Conservation (phyloP, 2,113 vertebrate genomes). For the Xyliphius kryptos region DNA sequence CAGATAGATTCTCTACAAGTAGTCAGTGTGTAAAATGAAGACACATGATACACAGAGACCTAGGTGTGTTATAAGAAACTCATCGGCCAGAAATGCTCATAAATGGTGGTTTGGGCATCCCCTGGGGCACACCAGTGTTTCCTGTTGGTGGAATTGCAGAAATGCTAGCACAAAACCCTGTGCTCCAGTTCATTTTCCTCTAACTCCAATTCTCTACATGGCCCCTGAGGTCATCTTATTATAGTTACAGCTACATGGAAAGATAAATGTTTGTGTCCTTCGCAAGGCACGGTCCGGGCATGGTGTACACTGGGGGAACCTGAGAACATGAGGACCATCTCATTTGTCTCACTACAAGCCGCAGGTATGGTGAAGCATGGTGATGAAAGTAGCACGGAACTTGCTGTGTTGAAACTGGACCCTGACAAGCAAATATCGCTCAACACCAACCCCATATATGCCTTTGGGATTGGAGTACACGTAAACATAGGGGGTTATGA, state of each 20-base stretch:
- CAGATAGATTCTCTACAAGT: no score
- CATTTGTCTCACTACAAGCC: neutral
- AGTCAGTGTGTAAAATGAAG: no score
- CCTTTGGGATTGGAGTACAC: neutral
- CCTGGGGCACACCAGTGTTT: slow-evolving; percentile 3
- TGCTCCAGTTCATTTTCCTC: slow-evolving; percentile 21
- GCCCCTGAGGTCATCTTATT: slow-evolving; percentile 17
- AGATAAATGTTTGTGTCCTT: neutral
- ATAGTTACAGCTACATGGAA: slow-evolving; percentile 4
- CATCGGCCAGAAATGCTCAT: no score
- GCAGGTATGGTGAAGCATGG: neutral
- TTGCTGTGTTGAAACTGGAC: neutral
- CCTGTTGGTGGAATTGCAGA: slow-evolving; percentile 29
- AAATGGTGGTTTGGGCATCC: slow-evolving; percentile 9
- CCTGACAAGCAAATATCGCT: no score
- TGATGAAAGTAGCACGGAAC: slow-evolving; percentile 10
- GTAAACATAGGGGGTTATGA: slow-evolving; percentile 7
- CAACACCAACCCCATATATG: no score
- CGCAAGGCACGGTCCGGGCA: neutral
- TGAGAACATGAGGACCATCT: slow-evolving; percentile 8
- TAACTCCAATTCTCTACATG: slow-evolving; percentile 2
- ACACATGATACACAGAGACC: no score
- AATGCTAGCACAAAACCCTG: slow-evolving; percentile 12
- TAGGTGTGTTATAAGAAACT: no score
- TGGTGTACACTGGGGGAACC: neutral